Base-by-base conservation (phyloP, 2,888 invertebrate species). In the Rhimphoctona megacephalus region DNA sequence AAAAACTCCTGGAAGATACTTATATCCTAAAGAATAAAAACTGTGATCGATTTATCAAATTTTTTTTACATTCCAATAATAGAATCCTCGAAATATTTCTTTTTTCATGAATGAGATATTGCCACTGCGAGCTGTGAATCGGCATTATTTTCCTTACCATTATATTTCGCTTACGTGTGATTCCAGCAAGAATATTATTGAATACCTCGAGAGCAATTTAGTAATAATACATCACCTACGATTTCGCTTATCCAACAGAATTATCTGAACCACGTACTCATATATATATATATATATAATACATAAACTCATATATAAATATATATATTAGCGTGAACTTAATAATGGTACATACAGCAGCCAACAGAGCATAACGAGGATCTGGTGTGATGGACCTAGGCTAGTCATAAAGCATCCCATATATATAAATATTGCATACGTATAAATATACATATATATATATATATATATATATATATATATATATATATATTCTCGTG, bases 301-400 rank as follows among this genome's bases (percentile, higher is more conserved):
- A 61, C 61, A 17, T 30, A 7, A 30, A 61, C 30, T 61, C 25
- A 1, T 17, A 1, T 17, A 61, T 30, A 3, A 30, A 61, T 61
- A 61, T 61, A 61, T 74, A 79, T 79, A 80, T 54, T 80, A 69
- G 73, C 86, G 81, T 83, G 78, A 81, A 73, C 67, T 83, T 77
- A 70, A 73, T 83, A 86, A 83, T 81, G 67, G 67, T 77, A 49
- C 49, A 64, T n/a, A 54, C 54, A 72, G 79, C 76, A 66, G 80
- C 49, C 61, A 82, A 80, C 70, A 25, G 69, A n/a, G 52, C 73
- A 79, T 82, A 85, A 85, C 85, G 78, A 85, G 70, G 67, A 78
- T 72, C 57, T 46, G 39, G 66, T 49, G 67, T 73, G 49, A 81
- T 78, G 66, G 25, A 46, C 64, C 67, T 22, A 30, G 67, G 39